Base-by-base conservation (phyloP, 2,113 vertebrate species). In the Micronisus gabar region DNA sequence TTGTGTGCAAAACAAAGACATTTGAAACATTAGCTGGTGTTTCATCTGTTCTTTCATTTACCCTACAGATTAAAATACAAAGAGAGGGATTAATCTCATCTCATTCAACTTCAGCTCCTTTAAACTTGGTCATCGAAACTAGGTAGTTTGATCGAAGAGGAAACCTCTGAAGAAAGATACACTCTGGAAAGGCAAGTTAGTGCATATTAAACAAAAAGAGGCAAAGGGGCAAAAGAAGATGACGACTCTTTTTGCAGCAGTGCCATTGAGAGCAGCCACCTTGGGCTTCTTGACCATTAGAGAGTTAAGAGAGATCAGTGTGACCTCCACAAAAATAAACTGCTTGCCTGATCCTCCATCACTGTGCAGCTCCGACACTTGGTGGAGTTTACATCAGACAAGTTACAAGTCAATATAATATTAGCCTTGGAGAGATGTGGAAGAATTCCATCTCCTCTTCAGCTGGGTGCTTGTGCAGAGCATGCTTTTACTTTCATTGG, bases 351-450 rank as follows among this genome's bases (percentile, higher is more conserved):
- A 36, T 8, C 27, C 15, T 67, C 47, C 43, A 43, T 13, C 62
- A 21, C 8, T 19, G 62, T 56, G 29, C 32, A 78, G 13, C n/a
- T 62, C 2, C 0, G 2, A 5, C 0, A 26, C 9, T 15, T 52
- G 38, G 29, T 23, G 83, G 25, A 22, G 45, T 29, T 81, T 20
- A 17, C 0, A 4, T 43, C 72, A 61, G 36, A 13, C 25, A 62
- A 78, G 23, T 21, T 68, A 36, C 30, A 78, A 32, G 23, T 8
- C 15, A 72, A 26, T 20, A 9, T 1, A 53, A 13, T 10, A 38
- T 7, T 5, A 72, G 19, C 23, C 30, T 30, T 43, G 45, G 27
- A 55, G 45, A 48, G 30, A 14, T 19, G 21, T 30, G 30, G 22
- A 73, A 27, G 25, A 21, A 3, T 47, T 75, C 18, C 41, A 34